Evolutionary conservation across 2,888 invertebrate genomes (phyloP).

Genomic region (Andrena dorsata): DNA sequence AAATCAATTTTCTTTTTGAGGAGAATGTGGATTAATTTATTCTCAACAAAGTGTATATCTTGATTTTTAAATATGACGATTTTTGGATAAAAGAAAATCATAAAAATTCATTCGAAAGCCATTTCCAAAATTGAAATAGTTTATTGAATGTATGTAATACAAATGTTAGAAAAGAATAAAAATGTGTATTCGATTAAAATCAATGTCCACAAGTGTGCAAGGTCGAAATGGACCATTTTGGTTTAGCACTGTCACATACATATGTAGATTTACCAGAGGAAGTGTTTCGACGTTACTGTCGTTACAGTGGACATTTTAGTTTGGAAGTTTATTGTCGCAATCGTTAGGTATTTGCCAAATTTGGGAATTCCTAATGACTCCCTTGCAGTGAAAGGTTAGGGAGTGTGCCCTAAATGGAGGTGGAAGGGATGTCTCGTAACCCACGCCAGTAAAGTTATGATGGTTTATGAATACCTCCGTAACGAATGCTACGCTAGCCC

Average conservation of each 20-base stretch:
- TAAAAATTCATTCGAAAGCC: too few species aligned
- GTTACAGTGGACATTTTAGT: background rate
- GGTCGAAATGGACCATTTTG: background rate
- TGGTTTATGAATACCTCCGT: slow-evolving; percentile 84
- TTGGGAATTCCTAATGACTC: slow-evolving; percentile 61
- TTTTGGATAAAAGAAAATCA: too few species aligned
- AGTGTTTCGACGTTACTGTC: background rate
- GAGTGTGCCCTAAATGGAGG: slow-evolving; percentile 52
- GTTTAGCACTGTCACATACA: background rate
- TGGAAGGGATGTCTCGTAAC: slow-evolving; percentile 67
- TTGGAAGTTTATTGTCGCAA: slow-evolving; percentile 2
- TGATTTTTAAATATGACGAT: too few species aligned
- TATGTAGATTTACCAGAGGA: background rate
- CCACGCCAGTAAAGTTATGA: slow-evolving; percentile 81
- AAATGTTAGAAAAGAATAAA: background rate
- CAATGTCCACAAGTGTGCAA: too few species aligned
- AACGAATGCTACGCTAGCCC: slow-evolving; percentile 80
- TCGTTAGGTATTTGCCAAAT: slow-evolving; percentile 49
- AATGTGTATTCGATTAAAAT: background rate
- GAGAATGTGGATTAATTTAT: too few species aligned
- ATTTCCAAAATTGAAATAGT: too few species aligned
- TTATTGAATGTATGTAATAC: background rate
- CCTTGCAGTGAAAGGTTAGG: slow-evolving; percentile 56
- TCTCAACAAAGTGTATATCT: too few species aligned
- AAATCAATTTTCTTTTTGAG: too few species aligned